Evolutionary conservation across 2,888 invertebrate genomes (phyloP), one percentile per base, ranked within the genome.

Genomic region (Drosophila pegasa): DNA sequence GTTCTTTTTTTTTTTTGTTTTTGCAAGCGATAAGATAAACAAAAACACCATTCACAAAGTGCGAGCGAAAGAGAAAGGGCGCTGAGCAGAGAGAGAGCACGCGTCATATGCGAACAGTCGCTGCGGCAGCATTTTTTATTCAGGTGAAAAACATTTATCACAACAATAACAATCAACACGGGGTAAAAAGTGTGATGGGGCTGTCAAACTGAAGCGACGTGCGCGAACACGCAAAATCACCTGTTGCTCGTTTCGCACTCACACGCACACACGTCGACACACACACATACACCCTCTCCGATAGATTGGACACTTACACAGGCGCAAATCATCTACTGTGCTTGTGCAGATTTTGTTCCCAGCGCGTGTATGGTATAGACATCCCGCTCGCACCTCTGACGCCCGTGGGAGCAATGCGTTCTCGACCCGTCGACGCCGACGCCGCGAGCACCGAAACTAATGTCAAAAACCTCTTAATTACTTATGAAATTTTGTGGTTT

Each of bases 401-500:
- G 20, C n/a, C 57, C 33, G 33, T 60, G 27, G 29, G 43, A 10
- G 55, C 47, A 43, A 33, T 71, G 41, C 22, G 69, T 48, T 78
- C 43, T 48, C 33, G 45, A 18, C 35, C n/a, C 52, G 52, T 10
- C 22, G 43, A 5, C 37, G 41, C 14, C 60, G 41, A 1, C 51
- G 29, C 22, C 45, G 47, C 18, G 45, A 48, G 41, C 43, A 43
- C 16, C 41, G 45, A 31, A 61, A 68, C 74, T 78, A 88, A 77
- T 87, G 88, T 86, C 88, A 88, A 83, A 88, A 86, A 87, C 88
- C 88, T 83, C 80, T 82, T 66, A 73, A 78, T 63, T 66, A 65
- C 35, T 43, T 65, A 81, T 69, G 59, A 64, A 67, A 54, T 70
- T 48, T 60, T 35, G 29, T n/a, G n/a, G n/a, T n/a, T n/a, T n/a